phyloP scores from a whole-genome alignment of 2,797 vertebrate genomes.

The Pantherophis alleghaniensis region DNA sequence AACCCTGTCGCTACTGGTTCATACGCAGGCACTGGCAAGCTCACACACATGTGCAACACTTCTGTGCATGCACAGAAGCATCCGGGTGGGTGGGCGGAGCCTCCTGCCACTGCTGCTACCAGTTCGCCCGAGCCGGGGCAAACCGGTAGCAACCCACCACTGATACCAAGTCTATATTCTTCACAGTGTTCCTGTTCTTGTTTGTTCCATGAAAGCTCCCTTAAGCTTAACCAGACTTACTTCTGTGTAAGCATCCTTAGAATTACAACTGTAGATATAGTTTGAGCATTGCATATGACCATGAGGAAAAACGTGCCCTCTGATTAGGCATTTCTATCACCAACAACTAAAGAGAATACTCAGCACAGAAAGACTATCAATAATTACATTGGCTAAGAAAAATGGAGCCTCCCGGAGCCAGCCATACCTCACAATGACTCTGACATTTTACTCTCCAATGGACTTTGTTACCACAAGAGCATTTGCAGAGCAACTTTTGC shows the following conservation, averaged over 20 bases:
- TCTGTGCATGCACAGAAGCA: too few relatives aligned
- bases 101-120: too few relatives aligned
- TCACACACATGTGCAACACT: too few relatives aligned
- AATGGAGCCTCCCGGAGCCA: slow-evolving; percentile 46
- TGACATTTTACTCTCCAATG: slow-evolving; percentile 37
- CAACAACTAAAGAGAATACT: neutral
- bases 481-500: slow-evolving; percentile 30
- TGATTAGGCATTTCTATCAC: slow-evolving; percentile 7
- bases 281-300: neutral
- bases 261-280: neutral
- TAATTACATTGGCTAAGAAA: slow-evolving; percentile 46
- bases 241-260: neutral
- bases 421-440: slow-evolving; percentile 47
- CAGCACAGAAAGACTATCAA: slow-evolving; percentile 30
- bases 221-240: neutral
- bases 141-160: too few relatives aligned
- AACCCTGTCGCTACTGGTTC: too few relatives aligned
- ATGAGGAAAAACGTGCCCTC: neutral
- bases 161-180: neutral
- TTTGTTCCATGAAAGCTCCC: neutral
- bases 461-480: neutral
- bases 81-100: too few relatives aligned
- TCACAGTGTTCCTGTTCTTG: neutral
- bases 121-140: too few relatives aligned
- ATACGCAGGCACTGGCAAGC: too few relatives aligned